Base-by-base conservation (phyloP, 2,888 invertebrate genomes). In the Apomyelois bistriatella region DNA sequence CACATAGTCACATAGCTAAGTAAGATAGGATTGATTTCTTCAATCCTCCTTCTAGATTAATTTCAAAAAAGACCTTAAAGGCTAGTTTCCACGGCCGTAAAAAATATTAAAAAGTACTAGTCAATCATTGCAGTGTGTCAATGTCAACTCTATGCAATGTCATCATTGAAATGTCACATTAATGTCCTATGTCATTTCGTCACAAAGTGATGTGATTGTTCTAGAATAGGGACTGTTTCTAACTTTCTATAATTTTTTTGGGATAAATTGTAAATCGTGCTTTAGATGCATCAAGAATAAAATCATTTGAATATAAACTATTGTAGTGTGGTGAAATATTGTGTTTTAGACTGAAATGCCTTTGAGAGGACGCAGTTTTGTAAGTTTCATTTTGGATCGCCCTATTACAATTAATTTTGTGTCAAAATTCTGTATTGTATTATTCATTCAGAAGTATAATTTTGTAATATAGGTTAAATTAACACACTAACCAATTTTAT, bases 291-390 rank as follows among this genome's bases (percentile, higher is more conserved):
- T 66, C 67, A 22, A 60, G 60, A 58, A 63, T 37, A 5, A 61
- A 63, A 48, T 46, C 32, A 0, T 35, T 46, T 13, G 0, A 13
- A 50, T 52, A 48, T 35, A 37, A 54, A 43, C 46, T 41, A n/a
- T 60, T 54, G 54, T 51, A 37, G 51, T 62, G 70, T 63, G 63
- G 65, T 65, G 54, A 57, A 63, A 58, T 64, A 22, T 64, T 62
- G 55, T 58, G 58, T 56, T 68, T 64, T 71, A 76, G 70, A 69
- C 65, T 80, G 85, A 82, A 78, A 90, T 90, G 89, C 87, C 89
- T 75, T 72, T 89, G 60, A 78, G 83, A 72, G 82, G 86, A 74
- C 77, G 71, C 67, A 81, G 71, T 79, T 88, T 89, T 68, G 89
- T 90, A 78, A 89, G 89, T 80, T 66, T 74, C 58, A 52, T 49